Evolutionary conservation across 2,113 vertebrate species (phyloP).

Genomic region (Tichodroma muraria): DNA sequence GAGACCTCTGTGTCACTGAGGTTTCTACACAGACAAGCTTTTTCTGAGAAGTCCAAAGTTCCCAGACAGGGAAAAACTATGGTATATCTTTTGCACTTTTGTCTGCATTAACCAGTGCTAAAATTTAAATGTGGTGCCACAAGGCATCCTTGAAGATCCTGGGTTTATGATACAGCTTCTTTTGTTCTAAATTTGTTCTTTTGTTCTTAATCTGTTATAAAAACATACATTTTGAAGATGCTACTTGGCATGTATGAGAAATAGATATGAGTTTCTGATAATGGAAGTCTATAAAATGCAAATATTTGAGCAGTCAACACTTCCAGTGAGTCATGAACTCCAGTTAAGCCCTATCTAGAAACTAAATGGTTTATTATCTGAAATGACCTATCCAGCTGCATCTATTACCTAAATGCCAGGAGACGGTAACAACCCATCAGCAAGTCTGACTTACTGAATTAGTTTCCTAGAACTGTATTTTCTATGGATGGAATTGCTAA

Average conservation of each 20-base stretch:
- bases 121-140: background rate
- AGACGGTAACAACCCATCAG: background rate
- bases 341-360: background rate
- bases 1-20: background rate
- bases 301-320: background rate
- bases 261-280: background rate
- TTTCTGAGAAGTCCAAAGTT: background rate
- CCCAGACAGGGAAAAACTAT: background rate
- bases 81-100: background rate
- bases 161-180: background rate
- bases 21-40: background rate
- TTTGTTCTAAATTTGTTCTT: background rate
- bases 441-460: background rate
- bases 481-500: background rate
- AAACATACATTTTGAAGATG: background rate
- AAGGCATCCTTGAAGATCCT: background rate
- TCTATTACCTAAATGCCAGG: background rate
- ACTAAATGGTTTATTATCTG: background rate
- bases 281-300: background rate
- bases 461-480: background rate
- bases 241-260: background rate
- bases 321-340: background rate
- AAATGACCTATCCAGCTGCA: background rate
- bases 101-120: background rate
- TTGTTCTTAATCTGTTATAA: background rate